Conservation (phyloP, 2,113 vertebrate genomes). For the Prunella fulvescens region DNA sequence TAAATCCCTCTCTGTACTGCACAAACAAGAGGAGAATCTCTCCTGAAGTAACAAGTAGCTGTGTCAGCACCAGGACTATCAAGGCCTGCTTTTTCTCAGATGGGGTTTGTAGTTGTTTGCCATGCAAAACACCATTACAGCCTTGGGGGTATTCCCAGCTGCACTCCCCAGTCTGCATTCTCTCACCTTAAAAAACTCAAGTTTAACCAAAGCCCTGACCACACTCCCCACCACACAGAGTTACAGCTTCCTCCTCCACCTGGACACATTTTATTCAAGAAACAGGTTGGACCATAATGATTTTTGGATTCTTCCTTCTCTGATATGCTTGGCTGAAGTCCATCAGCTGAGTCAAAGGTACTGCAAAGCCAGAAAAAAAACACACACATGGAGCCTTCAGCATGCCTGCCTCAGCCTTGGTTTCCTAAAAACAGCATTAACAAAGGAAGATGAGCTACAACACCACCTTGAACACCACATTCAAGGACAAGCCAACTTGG, state of each 20-base stretch:
- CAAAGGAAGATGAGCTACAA: not conserved
- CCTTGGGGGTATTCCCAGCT: accelerated
- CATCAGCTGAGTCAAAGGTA: not conserved
- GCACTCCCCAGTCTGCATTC: accelerated
- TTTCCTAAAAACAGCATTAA: not conserved
- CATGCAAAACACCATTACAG: not conserved
- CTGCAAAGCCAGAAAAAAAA: not conserved
- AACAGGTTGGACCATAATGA: not conserved
- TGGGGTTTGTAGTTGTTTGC: not conserved
- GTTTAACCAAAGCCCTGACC: not conserved
- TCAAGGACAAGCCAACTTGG: not conserved
- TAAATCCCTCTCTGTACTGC: not conserved
- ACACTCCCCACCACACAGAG: not conserved
- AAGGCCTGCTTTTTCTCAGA: not conserved
- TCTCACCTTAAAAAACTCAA: accelerated
- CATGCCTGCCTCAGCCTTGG: not conserved
- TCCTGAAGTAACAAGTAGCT: not conserved
- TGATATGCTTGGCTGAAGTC: not conserved
- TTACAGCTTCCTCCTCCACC: not conserved
- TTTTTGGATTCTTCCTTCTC: not conserved
- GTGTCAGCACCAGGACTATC: not conserved
- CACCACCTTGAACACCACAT: not conserved
- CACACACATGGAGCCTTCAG: accelerated
- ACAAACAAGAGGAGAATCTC: not conserved
- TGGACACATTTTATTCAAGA: not conserved